Percentiles rank a stretch among this genome's conserved stretches.
Conservation (phyloP, 2,113 vertebrate species). For the Anhinga anhinga region DNA sequence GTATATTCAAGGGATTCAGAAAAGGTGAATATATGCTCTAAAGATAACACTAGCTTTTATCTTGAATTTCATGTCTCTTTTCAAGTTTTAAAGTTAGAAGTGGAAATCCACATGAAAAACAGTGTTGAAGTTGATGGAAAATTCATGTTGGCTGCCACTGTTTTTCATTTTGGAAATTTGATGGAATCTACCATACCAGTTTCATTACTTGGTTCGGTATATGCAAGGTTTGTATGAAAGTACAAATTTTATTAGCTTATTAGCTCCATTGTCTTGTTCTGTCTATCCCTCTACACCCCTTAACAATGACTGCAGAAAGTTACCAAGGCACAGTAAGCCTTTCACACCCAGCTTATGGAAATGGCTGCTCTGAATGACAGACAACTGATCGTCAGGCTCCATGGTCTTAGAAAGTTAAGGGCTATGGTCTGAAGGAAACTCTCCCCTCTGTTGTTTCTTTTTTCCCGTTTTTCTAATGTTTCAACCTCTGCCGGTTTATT, state of each 20-base stretch:
- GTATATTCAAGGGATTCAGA: not conserved
- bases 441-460: not conserved
- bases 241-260: not conserved
- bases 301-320: not conserved
- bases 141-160: not conserved
- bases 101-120: not conserved
- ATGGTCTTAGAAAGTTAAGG: not conserved
- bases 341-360: not conserved
- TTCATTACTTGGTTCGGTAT: not conserved
- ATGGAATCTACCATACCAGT: not conserved
- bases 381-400: not conserved
- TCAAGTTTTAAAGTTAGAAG: not conserved
- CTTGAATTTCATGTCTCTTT: not conserved
- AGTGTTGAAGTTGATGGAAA: not conserved
- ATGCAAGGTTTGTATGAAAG: not conserved
- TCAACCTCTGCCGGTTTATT: not conserved
- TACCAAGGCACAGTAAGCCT: not conserved
- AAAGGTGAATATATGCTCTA: not conserved
- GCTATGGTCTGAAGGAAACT: not conserved
- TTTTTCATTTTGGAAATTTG: not conserved
- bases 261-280: not conserved
- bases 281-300: not conserved
- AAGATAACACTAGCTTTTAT: not conserved
- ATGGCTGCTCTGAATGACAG: not conserved
- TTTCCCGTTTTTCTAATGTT: not conserved